phyloP scores from a whole-genome alignment of 2,888 invertebrate genomes.

The Meloe dianella region DNA sequence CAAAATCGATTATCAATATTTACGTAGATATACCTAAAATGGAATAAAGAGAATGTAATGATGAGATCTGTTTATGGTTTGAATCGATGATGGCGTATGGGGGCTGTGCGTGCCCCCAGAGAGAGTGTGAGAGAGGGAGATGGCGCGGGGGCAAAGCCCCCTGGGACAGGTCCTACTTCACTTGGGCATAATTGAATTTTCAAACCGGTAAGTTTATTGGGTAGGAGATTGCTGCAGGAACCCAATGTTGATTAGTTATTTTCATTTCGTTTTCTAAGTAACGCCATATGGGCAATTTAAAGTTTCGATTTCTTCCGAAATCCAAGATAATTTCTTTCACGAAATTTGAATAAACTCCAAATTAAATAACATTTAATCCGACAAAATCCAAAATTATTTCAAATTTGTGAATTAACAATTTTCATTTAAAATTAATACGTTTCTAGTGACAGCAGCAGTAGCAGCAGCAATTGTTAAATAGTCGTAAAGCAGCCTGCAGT shows the following conservation, averaged over 20 bases:
- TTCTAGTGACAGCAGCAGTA: background rate
- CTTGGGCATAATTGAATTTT: conserved; percentile 60
- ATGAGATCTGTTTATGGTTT: conserved; percentile 1
- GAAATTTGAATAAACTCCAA: too few species aligned
- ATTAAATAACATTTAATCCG: background rate
- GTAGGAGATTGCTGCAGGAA: conserved; percentile 56
- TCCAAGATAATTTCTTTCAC: too few species aligned
- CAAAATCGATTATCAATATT: background rate
- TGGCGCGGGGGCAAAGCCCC: conserved; percentile 45
- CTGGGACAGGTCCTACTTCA: conserved; percentile 50
- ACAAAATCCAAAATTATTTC: background rate
- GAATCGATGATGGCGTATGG: conserved; percentile 16
- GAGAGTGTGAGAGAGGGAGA: conserved; percentile 26
- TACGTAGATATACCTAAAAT: background rate
- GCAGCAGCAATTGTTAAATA: background rate
- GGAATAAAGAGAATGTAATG: background rate
- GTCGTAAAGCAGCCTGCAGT: conserved; percentile 28
- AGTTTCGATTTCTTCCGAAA: conserved; percentile 44
- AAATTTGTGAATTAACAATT: background rate
- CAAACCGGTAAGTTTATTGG: conserved; percentile 58
- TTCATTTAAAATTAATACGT: background rate
- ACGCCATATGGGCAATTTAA: conserved; percentile 59
- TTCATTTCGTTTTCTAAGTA: conserved; percentile 55
- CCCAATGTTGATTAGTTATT: conserved; percentile 58
- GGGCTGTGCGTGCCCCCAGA: conserved; percentile 37